Conservation (phyloP, 2,888 invertebrate genomes). For the Rotaria socialis region DNA sequence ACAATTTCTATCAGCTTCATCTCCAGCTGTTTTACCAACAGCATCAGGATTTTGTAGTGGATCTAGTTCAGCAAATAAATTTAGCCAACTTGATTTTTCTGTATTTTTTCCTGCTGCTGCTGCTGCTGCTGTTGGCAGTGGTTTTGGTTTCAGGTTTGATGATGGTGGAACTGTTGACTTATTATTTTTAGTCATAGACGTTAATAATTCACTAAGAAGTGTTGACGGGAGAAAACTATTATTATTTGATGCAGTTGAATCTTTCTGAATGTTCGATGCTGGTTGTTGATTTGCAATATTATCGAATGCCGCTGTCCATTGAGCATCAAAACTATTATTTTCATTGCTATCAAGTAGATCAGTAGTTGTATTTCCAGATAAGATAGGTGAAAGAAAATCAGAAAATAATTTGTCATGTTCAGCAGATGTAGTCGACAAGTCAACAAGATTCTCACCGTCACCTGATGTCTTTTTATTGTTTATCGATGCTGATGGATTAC, state of each 20-base stretch:
- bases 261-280: not conserved
- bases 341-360: not conserved
- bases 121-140: no score
- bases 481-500: not conserved
- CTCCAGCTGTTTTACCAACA: slow-evolving; percentile 34
- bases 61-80: slow-evolving; percentile 84
- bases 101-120: not conserved
- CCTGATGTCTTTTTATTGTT: not conserved
- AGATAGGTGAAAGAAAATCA: not conserved
- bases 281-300: not conserved
- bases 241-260: not conserved
- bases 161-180: not conserved
- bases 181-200: not conserved
- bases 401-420: slow-evolving; percentile 14
- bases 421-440: not conserved
- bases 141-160: not conserved
- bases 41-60: slow-evolving; percentile 78
- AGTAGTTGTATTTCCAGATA: not conserved
- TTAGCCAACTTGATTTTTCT: slow-evolving; percentile 69
- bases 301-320: slow-evolving; percentile 26
- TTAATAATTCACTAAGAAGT: slow-evolving; percentile 5
- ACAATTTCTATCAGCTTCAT: slow-evolving; percentile 44
- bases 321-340: slow-evolving; percentile 7
- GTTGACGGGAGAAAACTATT: not conserved
- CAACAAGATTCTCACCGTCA: not conserved